Evolutionary conservation across 2,113 vertebrate genomes (phyloP).

Genomic region (Rhegmatorhina hoffmannsi): DNA sequence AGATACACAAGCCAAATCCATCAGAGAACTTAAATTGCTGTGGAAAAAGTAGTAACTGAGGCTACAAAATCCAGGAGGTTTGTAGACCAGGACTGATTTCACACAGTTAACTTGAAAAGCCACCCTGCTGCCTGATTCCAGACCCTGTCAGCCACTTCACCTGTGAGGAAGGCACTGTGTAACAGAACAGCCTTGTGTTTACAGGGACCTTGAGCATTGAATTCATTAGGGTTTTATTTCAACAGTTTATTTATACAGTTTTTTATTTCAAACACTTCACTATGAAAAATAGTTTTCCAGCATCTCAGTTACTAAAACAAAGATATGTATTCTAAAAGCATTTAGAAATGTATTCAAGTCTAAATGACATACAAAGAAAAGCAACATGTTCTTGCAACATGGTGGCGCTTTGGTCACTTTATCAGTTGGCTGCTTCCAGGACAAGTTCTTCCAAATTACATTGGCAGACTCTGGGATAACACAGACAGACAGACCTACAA

Average conservation of each 20-base stretch:
- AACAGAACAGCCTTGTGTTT: not conserved
- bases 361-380: not conserved
- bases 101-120: not conserved
- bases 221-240: not conserved
- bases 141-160: not conserved
- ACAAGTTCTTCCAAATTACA: not conserved
- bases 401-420: not conserved
- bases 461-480: not conserved
- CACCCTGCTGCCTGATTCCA: not conserved
- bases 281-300: not conserved
- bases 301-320: not conserved
- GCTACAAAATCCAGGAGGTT: not conserved
- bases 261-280: not conserved
- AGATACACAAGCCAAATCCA: not conserved
- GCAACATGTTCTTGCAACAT: rapidly evolving
- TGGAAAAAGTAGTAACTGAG: not conserved
- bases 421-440: not conserved
- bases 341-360: not conserved
- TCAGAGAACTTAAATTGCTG: not conserved
- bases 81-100: not conserved
- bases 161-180: not conserved
- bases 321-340: not conserved
- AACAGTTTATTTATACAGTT: too few species aligned
- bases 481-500: rapidly evolving
- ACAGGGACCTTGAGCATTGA: not conserved